These are phyloP conservation scores for Fulica atra DNA, from an alignment of 2,113 vertebrate genomes.

Conservation along the genomic window DNA sequence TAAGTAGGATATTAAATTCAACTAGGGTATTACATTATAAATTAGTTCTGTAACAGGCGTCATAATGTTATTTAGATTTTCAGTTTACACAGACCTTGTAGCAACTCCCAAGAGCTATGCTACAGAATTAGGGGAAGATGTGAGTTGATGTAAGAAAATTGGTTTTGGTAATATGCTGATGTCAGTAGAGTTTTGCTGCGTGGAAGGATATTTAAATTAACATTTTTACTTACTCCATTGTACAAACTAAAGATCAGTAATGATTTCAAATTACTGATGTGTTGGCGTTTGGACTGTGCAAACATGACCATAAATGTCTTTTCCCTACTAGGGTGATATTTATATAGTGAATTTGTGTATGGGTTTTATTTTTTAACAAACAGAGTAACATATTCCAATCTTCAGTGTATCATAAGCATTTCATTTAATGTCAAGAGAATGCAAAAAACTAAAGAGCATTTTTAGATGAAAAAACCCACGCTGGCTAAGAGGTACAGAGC, in stretches of 20 bases:
- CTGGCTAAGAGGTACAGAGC: neutral
- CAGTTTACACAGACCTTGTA: constrained; percentile 93
- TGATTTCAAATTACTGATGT: constrained; percentile 70
- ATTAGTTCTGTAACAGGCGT: constrained; percentile 95
- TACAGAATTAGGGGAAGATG: constrained; percentile 97
- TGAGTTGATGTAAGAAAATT: constrained; percentile 98
- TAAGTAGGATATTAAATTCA: constrained; percentile 95
- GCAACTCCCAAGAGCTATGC: constrained; percentile 94
- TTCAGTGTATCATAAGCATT: neutral
- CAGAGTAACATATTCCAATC: neutral
- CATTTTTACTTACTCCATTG: constrained; percentile 71
- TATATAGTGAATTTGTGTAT: neutral
- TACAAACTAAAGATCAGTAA: constrained; percentile 71
- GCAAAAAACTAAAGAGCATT: neutral
- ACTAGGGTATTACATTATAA: constrained; percentile 95
- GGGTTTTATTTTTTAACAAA: constrained; percentile 9
- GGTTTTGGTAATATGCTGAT: constrained; percentile 97
- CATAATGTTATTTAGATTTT: constrained; percentile 98
- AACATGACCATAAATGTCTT: constrained; percentile 52
- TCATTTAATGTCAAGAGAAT: neutral
- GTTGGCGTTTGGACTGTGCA: constrained; percentile 46
- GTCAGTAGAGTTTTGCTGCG: constrained; percentile 84
- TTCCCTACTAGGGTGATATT: constrained; percentile 46
- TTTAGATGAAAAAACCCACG: neutral
- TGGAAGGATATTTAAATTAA: constrained; percentile 80